phyloP scores from a whole-genome alignment of 2,888 invertebrate species.

The Leucania comma region DNA sequence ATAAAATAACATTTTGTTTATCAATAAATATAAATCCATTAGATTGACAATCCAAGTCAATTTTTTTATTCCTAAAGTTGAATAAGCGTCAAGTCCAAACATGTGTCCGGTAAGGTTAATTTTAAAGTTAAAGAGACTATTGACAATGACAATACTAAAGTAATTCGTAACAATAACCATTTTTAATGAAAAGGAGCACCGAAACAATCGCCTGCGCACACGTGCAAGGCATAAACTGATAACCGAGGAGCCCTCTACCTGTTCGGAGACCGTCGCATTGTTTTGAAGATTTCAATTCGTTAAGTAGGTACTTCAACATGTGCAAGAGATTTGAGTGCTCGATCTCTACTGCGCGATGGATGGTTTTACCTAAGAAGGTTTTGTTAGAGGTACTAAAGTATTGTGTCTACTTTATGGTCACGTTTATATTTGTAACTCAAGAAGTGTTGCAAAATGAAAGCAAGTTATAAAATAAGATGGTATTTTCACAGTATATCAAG shows the following conservation, averaged over 20 bases:
- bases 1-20: not conserved
- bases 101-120: constrained; percentile 33
- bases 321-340: constrained; percentile 71
- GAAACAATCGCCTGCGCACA: constrained; percentile 77
- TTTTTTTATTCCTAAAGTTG: not conserved
- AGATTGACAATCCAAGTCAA: not conserved
- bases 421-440: not conserved
- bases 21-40: not conserved
- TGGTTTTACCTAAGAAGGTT: constrained; percentile 2
- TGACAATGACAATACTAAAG: not conserved
- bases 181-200: constrained; percentile 45
- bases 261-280: constrained; percentile 78
- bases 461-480: too few relatives aligned
- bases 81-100: constrained; percentile 36
- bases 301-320: constrained; percentile 80
- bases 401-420: constrained; percentile 7
- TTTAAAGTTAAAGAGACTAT: constrained; percentile 25
- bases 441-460: not conserved
- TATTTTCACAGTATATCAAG: too few relatives aligned
- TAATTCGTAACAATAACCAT: constrained; percentile 41
- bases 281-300: constrained; percentile 64
- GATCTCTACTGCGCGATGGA: constrained; percentile 5
- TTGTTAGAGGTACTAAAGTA: constrained; percentile 1
- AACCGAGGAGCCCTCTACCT: constrained; percentile 72
- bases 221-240: constrained; percentile 84